Evolutionary conservation across 2,113 vertebrate genomes (phyloP).

Genomic region (Callocephalon fimbriatum): DNA sequence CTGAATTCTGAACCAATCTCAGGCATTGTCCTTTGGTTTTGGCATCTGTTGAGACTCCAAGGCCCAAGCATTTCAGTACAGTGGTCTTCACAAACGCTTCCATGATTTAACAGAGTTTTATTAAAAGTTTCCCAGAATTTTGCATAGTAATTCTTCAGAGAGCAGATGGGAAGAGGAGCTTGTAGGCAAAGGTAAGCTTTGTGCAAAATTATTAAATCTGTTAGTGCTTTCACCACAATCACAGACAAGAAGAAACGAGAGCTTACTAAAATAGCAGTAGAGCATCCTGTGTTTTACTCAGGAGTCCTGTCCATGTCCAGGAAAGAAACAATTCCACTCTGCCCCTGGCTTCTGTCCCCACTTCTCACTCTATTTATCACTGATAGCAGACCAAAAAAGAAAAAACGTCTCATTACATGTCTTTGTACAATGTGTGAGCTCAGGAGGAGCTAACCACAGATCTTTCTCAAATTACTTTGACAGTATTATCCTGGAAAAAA

Average conservation of each 20-base stretch:
- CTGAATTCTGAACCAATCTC: background rate
- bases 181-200: conserved; percentile 15
- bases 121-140: background rate
- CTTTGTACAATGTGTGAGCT: background rate
- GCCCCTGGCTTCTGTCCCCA: background rate
- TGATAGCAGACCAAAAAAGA: background rate
- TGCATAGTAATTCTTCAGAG: background rate
- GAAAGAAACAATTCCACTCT: background rate
- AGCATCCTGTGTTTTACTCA: background rate
- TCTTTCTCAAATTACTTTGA: background rate
- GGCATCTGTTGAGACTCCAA: background rate
- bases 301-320: background rate
- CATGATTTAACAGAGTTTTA: background rate
- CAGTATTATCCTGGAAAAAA: background rate
- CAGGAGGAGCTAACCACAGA: background rate
- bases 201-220: background rate
- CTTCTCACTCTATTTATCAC: background rate
- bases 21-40: background rate
- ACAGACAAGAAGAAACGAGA: background rate
- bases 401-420: background rate
- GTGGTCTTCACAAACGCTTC: background rate
- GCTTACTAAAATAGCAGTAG: background rate
- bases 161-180: background rate
- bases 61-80: background rate
- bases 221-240: background rate